Evolutionary conservation across 2,888 invertebrate genomes (phyloP).

Genomic region (Philopedon plagiatum): DNA sequence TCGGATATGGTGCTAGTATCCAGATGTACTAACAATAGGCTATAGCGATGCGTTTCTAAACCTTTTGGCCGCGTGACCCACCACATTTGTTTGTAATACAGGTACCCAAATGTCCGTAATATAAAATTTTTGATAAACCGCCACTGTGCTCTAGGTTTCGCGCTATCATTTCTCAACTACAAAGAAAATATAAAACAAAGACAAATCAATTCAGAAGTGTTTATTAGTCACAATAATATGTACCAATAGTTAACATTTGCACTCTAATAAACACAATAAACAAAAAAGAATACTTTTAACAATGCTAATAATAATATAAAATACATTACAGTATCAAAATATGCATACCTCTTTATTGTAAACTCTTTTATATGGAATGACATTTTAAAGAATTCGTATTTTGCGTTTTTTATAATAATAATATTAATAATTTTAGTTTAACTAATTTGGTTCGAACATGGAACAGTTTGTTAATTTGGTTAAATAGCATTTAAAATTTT

Average conservation of each 20-base stretch:
- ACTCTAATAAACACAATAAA: slow-evolving; percentile 59
- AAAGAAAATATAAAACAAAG: neutral
- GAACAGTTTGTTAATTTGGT: neutral
- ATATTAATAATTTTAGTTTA: slow-evolving; percentile 21
- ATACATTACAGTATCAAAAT: slow-evolving; percentile 57
- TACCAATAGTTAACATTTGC: slow-evolving; percentile 64
- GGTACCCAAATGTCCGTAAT: too few relatives aligned
- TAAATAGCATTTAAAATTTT: neutral
- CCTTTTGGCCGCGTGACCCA: too few relatives aligned
- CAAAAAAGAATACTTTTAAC: slow-evolving; percentile 47
- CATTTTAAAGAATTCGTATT: slow-evolving; percentile 46
- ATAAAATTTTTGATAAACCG: too few relatives aligned
- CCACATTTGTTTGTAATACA: too few relatives aligned
- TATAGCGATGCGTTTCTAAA: too few relatives aligned
- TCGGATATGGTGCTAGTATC: too few relatives aligned
- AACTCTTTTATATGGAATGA: slow-evolving; percentile 59
- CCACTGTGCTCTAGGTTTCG: too few relatives aligned
- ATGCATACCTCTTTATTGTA: slow-evolving; percentile 42
- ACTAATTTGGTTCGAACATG: neutral
- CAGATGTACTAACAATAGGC: too few relatives aligned
- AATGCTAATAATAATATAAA: slow-evolving; percentile 55
- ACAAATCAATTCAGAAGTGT: slow-evolving; percentile 59
- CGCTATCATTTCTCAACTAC: neutral
- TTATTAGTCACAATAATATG: slow-evolving; percentile 64
- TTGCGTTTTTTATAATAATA: slow-evolving; percentile 29